phyloP scores from a whole-genome alignment of 1,140 invertebrate genomes.

The Lepidurus arcticus region DNA sequence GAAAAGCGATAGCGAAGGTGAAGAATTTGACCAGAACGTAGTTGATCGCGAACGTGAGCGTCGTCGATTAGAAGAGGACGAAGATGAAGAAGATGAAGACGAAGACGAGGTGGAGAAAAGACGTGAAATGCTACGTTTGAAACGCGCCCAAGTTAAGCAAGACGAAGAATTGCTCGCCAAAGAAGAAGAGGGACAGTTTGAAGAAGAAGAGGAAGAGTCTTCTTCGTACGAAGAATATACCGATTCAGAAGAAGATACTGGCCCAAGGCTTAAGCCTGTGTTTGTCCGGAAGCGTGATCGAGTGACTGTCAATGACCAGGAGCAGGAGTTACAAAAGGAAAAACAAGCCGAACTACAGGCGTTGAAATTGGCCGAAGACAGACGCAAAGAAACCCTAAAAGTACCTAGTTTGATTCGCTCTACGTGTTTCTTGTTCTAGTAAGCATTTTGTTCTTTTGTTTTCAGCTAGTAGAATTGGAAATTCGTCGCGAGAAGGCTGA shows the following conservation, averaged over 20 bases:
- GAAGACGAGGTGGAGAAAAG: constrained; percentile 77
- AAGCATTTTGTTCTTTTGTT: constrained; percentile 35
- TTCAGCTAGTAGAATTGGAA: constrained; percentile 78
- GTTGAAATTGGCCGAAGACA: constrained; percentile 72
- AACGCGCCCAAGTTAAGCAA: constrained; percentile 59
- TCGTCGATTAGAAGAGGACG: constrained; percentile 51
- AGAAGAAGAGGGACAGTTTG: constrained; percentile 61
- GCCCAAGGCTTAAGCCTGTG: constrained; percentile 88
- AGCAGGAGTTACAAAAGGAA: constrained; percentile 76
- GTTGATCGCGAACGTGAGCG: constrained; percentile 42
- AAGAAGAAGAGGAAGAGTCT: constrained; percentile 67
- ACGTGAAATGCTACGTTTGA: constrained; percentile 61
- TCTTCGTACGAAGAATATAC: constrained; percentile 81
- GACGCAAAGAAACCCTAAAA: constrained; percentile 72
- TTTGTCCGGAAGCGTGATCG: constrained; percentile 93
- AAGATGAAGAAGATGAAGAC: constrained; percentile 53
- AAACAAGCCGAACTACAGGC: constrained; percentile 75
- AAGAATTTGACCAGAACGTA: constrained; percentile 41
- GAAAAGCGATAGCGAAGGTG: constrained; percentile 42
- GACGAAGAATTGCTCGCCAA: constrained; percentile 57
- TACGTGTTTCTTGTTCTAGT: neutral
- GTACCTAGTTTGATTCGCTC: constrained; percentile 42
- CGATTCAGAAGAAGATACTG: constrained; percentile 77
- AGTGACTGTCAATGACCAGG: constrained; percentile 90
- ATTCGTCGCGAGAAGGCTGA: constrained; percentile 64